Conservation (phyloP, 2,113 vertebrate genomes). For the Bucco capensis region DNA sequence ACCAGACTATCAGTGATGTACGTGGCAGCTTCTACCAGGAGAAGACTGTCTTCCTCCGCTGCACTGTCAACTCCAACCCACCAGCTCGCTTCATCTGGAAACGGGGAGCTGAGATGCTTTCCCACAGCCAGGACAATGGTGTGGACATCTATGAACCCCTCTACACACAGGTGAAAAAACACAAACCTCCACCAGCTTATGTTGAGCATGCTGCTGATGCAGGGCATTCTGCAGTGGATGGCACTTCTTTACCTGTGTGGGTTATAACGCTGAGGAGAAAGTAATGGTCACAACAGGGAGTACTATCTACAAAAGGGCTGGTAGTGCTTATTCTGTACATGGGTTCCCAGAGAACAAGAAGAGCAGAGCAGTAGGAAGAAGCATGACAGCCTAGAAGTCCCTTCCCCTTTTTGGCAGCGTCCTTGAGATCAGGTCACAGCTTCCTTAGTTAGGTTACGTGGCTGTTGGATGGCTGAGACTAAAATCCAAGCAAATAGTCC, state of each 20-base stretch:
- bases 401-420: background rate
- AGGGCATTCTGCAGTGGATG: background rate
- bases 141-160: constrained; percentile 98
- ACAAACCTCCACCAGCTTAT: background rate
- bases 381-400: background rate
- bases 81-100: constrained; percentile 98
- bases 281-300: background rate
- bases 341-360: background rate
- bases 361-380: background rate
- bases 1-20: constrained; percentile 96
- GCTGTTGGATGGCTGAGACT: background rate
- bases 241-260: background rate
- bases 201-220: background rate
- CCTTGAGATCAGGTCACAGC: background rate
- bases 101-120: constrained; percentile 81
- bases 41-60: constrained; percentile 96
- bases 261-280: background rate
- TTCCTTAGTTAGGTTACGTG: background rate
- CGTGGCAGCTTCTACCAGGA: constrained; percentile 97
- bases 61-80: constrained; percentile 97
- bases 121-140: constrained; percentile 95
- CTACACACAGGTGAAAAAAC: constrained; percentile 86
- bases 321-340: background rate
- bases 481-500: background rate
- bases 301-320: background rate